Conservation (phyloP, 2,888 invertebrate genomes). For the Nephrocerus scutellatus region DNA sequence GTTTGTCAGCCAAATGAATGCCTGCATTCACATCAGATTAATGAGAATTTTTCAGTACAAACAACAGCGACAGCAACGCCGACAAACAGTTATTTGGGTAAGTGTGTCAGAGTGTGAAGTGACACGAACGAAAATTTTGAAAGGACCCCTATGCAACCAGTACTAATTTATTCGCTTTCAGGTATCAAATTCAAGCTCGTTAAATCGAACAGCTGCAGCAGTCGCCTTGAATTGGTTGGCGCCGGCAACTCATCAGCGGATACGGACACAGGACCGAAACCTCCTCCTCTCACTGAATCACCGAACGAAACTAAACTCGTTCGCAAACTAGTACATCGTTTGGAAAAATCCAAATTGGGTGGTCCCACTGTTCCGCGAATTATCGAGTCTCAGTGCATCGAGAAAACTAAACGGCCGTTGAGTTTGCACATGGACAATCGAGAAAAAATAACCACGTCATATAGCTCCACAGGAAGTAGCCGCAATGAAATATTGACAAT, state of each 20-base stretch:
- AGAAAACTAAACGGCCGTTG: slow-evolving; percentile 21
- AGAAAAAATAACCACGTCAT: slow-evolving; percentile 1
- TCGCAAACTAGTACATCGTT: slow-evolving; percentile 44
- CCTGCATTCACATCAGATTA: slow-evolving; percentile 25
- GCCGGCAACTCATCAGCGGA: slow-evolving; percentile 40
- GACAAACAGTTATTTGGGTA: slow-evolving; percentile 25
- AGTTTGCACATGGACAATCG: neutral
- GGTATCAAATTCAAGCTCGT: slow-evolving; percentile 74
- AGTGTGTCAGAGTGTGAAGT: slow-evolving; percentile 4
- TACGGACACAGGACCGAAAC: too few relatives aligned
- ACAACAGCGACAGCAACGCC: slow-evolving; percentile 23
- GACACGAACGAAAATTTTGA: slow-evolving; percentile 8
- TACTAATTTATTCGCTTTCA: too few relatives aligned
- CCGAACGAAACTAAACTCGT: slow-evolving; percentile 41
- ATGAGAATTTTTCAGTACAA: slow-evolving; percentile 20
- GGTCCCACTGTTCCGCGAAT: slow-evolving; percentile 28
- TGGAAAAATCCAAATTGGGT: slow-evolving; percentile 35
- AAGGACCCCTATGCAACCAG: too few relatives aligned
- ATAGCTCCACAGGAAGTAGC: slow-evolving; percentile 5
- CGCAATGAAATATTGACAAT: slow-evolving; percentile 40
- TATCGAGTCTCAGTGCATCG: slow-evolving; percentile 33
- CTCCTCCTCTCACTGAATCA: too few relatives aligned
- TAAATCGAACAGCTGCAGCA: slow-evolving; percentile 82
- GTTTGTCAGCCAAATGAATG: slow-evolving; percentile 36
- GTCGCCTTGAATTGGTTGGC: slow-evolving; percentile 71